Base-by-base conservation (phyloP, 2,113 vertebrate genomes). In the Corydoras maculifer region DNA sequence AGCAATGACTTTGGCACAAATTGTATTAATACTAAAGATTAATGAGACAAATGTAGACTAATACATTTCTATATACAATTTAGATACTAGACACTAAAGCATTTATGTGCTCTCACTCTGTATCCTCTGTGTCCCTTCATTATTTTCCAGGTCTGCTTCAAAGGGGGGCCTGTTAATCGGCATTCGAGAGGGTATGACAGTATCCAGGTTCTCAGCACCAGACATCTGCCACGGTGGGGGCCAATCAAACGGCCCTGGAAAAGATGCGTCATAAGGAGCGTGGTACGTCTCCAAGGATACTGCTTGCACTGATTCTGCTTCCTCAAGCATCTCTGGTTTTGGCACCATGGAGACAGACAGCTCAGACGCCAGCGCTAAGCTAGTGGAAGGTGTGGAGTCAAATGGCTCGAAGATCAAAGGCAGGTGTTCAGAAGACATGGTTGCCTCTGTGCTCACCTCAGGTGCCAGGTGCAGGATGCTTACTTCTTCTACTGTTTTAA, bases 361-460 rank as follows among this genome's bases (percentile, higher is more conserved):
- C 72, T 73, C 81, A 53, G 77, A 55, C 70, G 68, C 72, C 78
- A 3, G 79, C 69, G 30, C 67, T 35, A 11, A 51, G 68, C 58
- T 70, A 30, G 49, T 57, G 4, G 81, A 73, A 58, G 76, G 79
- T 3, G 78, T 78, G 15, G 75, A 78, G n/a, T 89, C 88, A 29
- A 83, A 68, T 3, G 88, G 88, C 69, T 90, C 87, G 49, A 91
- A 91, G 76, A 91, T 90, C 74, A 89, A 84, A 51, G 87, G 88
- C 11, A 89, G 84, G 8, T 86, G 81, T 75, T 87, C 85, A 0
- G 89, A 87, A 0, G 88, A 87, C 87, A 88, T 88, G 62, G 85
- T 87, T 29, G 83, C 81, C 73, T 90, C 87, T 4, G 82, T 87
- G 76, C 84, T 63, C 18, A 84, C 78, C 35, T 87, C 88, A 72